Evolutionary conservation across 92 coral and sea anemone genomes (phyloP).

Genomic region (Bergia puertoricense): DNA sequence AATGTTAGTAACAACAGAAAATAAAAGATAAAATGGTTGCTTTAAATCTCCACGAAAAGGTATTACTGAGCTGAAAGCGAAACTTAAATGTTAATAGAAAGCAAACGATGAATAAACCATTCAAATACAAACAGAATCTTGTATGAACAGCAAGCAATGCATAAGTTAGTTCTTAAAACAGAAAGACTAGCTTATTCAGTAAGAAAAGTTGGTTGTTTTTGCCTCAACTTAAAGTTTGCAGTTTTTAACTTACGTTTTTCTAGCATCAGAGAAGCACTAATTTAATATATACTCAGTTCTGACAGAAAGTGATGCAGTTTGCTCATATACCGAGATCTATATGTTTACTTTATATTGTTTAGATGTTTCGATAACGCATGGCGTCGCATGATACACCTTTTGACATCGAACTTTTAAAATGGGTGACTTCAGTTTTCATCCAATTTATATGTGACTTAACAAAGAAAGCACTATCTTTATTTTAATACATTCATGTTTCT

Average conservation of each 20-base stretch:
- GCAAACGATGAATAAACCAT: too few relatives aligned
- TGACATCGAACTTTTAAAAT: not conserved
- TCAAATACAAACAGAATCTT: not conserved
- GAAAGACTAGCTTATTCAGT: not conserved
- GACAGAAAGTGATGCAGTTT: not conserved
- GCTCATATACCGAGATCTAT: not conserved
- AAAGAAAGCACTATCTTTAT: not conserved
- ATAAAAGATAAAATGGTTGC: too few relatives aligned
- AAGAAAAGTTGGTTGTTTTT: too few relatives aligned
- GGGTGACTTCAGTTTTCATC: too few relatives aligned
- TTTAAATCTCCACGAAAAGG: too few relatives aligned
- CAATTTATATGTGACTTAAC: too few relatives aligned
- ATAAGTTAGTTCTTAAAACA: not conserved
- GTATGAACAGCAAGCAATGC: not conserved
- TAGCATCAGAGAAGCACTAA: not conserved
- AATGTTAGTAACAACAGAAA: too few relatives aligned
- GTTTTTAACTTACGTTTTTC: not conserved
- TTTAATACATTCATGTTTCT: too few relatives aligned
- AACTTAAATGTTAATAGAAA: not conserved
- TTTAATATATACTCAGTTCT: not conserved
- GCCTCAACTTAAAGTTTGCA: not conserved
- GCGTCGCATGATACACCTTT: not conserved
- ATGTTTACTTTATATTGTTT: not conserved
- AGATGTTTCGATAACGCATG: not conserved
- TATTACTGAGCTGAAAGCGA: not conserved